These are phyloP conservation scores for Ophiothrix spiculata DNA, from an alignment of 35 echinoderm and acorn worm species.

Conservation along the genomic window DNA sequence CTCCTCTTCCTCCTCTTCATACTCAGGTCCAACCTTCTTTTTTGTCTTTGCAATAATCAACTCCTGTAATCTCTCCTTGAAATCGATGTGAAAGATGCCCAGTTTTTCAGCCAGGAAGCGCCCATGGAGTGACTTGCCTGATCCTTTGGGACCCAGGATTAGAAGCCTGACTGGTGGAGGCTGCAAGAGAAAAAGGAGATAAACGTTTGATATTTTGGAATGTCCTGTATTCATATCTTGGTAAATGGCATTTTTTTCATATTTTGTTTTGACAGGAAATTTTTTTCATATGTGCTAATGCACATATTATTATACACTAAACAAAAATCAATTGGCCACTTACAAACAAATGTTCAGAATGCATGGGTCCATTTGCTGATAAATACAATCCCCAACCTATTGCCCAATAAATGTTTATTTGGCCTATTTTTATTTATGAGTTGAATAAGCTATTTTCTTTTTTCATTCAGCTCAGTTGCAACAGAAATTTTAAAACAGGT, in stretches of 20 bases:
- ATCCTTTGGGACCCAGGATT: slow-evolving; percentile 82
- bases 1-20: slow-evolving; percentile 96
- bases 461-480: too few relatives aligned
- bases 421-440: too few relatives aligned
- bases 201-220: background rate
- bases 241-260: background rate
- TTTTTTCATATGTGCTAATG: too few relatives aligned
- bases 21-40: slow-evolving; percentile 96
- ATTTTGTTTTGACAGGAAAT: background rate
- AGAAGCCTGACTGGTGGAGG: slow-evolving; percentile 81
- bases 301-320: too few relatives aligned
- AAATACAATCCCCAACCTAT: too few relatives aligned
- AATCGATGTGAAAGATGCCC: slow-evolving; percentile 93
- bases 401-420: too few relatives aligned
- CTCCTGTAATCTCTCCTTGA: slow-evolving; percentile 95
- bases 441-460: too few relatives aligned
- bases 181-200: slow-evolving; percentile 34
- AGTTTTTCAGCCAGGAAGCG: slow-evolving; percentile 81
- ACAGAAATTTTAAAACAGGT: too few relatives aligned
- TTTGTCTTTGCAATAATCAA: slow-evolving; percentile 97
- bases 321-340: too few relatives aligned
- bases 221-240: background rate
- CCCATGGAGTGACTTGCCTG: slow-evolving; percentile 84
- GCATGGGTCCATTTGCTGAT: too few relatives aligned
- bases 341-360: too few relatives aligned